Percentiles rank a stretch among this genome's conserved stretches.
Evolutionary conservation across 2,113 vertebrate genomes (phyloP).

Genomic region (Eretmochelys imbricata): DNA sequence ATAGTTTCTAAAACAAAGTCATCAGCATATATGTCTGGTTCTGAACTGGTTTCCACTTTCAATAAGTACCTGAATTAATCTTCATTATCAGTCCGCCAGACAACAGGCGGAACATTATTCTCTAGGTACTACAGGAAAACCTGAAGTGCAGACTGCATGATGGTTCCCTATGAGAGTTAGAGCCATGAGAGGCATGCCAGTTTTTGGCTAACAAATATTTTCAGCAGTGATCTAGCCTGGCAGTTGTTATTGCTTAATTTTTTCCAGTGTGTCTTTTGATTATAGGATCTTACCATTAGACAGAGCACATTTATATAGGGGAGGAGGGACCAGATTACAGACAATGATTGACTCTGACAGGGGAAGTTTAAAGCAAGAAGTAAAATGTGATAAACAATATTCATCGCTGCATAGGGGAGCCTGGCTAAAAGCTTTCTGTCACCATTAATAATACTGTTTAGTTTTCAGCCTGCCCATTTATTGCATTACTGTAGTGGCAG

Average conservation of each 20-base stretch:
- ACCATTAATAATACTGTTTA: conserved; percentile 56
- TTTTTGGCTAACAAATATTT: background rate
- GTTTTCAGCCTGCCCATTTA: conserved; percentile 47
- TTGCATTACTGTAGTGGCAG: conserved; percentile 18
- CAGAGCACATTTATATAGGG: background rate
- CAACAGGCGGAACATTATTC: background rate
- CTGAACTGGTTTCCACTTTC: background rate
- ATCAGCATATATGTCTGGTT: background rate
- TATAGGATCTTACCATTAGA: background rate
- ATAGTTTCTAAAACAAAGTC: background rate
- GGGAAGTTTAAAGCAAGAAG: conserved; percentile 70
- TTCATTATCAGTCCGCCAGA: conserved; percentile 4
- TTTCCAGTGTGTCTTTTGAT: background rate
- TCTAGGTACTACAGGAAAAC: background rate
- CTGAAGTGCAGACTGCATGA: background rate
- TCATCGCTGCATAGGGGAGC: conserved; percentile 38
- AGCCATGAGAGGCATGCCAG: background rate
- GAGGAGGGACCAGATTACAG: too few species aligned
- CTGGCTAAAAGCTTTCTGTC: conserved; percentile 76
- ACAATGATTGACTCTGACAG: conserved; percentile 67
- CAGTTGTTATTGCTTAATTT: background rate
- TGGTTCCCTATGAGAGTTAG: background rate
- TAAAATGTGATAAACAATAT: conserved; percentile 71
- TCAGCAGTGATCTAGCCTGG: background rate
- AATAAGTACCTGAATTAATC: conserved; percentile 18